A percentile compares a stretch with the other conserved stretches of the same genome.
Conservation (phyloP, 2,888 invertebrate genomes). For the Luperina nickerlii region DNA sequence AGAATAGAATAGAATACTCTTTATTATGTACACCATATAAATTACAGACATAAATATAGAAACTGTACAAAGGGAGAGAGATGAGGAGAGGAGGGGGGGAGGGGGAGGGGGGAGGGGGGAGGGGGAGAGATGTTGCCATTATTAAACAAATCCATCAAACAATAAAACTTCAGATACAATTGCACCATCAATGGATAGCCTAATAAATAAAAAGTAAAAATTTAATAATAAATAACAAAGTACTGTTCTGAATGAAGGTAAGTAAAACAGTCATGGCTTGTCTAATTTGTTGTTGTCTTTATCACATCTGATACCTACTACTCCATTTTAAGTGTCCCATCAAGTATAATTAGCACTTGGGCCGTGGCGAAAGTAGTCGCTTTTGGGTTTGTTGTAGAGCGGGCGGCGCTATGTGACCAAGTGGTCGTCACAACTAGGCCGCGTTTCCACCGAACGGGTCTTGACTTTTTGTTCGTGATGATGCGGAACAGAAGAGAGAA, state of each 20-base stretch:
- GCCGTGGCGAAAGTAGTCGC: constrained; percentile 72
- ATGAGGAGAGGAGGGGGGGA: too few relatives aligned
- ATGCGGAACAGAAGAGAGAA: constrained; percentile 89
- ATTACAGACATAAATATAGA: too few relatives aligned
- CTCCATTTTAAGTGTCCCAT: constrained; percentile 69
- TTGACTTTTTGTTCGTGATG: constrained; percentile 88
- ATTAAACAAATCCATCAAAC: not conserved
- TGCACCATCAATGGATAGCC: not conserved
- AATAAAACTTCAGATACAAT: not conserved
- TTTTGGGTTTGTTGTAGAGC: constrained; percentile 71
- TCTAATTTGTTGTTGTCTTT: constrained; percentile 65
- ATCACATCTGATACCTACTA: constrained; percentile 58
- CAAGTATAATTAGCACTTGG: constrained; percentile 76
- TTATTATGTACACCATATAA: too few relatives aligned
- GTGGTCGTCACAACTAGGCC: constrained; percentile 83
- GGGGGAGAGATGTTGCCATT: not conserved
- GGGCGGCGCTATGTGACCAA: constrained; percentile 73
- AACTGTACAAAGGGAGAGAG: too few relatives aligned
- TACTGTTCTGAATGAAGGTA: not conserved
- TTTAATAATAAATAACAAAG: not conserved
- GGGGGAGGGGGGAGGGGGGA: too few relatives aligned
- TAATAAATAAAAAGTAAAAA: not conserved
- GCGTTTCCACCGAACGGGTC: constrained; percentile 86
- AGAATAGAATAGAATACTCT: too few relatives aligned
- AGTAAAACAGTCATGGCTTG: constrained; percentile 39